Conservation (phyloP, 2,888 invertebrate genomes). For the Heterodera filipjevi region DNA sequence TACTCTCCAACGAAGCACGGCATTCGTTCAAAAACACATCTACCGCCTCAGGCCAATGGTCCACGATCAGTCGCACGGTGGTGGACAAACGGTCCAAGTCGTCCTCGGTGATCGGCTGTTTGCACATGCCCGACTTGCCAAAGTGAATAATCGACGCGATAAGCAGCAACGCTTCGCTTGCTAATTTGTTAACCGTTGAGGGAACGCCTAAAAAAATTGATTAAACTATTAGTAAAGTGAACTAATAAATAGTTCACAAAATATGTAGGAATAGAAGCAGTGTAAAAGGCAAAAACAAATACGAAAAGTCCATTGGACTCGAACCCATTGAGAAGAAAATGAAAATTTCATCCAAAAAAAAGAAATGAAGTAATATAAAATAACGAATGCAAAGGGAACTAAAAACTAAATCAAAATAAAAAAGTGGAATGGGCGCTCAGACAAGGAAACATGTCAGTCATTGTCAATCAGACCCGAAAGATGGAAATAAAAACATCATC, state of each 20-base stretch:
- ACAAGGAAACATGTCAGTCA: slow-evolving; percentile 8
- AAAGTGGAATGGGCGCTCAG: neutral
- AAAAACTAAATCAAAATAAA: too few species aligned
- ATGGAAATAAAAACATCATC: neutral
- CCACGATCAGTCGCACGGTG: slow-evolving; percentile 69
- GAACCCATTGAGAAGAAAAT: too few species aligned
- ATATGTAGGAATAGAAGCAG: too few species aligned
- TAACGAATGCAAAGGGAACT: too few species aligned
- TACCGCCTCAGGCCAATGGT: slow-evolving; percentile 73
- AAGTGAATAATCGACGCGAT: slow-evolving; percentile 84
- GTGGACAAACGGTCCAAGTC: slow-evolving; percentile 76
- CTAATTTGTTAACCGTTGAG: slow-evolving; percentile 51
- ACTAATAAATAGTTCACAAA: too few species aligned
- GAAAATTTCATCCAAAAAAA: too few species aligned
- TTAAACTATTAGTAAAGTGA: too few species aligned
- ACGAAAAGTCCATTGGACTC: too few species aligned
- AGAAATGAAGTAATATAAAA: too few species aligned
- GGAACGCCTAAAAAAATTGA: slow-evolving; percentile 37
- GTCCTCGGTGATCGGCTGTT: slow-evolving; percentile 82
- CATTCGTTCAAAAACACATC: slow-evolving; percentile 78
- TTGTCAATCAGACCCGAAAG: neutral
- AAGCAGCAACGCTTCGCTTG: slow-evolving; percentile 83
- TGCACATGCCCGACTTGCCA: slow-evolving; percentile 74
- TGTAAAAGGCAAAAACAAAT: too few species aligned
- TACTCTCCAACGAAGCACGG: slow-evolving; percentile 79